Conservation (phyloP, 64 coral and sea anemone species). For the Actinia equina region DNA sequence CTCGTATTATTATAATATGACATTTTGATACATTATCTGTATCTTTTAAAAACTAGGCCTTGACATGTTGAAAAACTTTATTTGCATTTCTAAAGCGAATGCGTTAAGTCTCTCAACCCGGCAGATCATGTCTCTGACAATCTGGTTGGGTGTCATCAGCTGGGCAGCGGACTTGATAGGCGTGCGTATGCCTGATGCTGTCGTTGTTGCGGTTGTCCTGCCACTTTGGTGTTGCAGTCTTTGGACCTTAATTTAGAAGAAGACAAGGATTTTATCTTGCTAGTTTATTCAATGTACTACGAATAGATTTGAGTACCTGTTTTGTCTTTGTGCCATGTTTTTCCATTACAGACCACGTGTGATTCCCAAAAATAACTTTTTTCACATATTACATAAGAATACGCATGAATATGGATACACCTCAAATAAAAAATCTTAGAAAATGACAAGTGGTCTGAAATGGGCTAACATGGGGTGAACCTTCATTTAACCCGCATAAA, state of each 20-base stretch:
- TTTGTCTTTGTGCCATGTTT: no score
- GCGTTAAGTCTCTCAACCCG: neutral
- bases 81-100: neutral
- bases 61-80: neutral
- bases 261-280: neutral
- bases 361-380: no score
- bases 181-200: neutral
- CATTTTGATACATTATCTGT: neutral
- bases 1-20: slow-evolving; percentile 5
- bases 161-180: neutral
- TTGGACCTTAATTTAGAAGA: neutral
- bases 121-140: neutral
- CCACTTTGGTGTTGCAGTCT: neutral
- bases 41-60: neutral
- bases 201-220: neutral
- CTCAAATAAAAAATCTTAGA: no score
- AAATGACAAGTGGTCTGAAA: no score
- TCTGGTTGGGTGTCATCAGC: neutral
- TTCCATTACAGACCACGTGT: no score
- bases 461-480: no score
- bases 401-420: no score
- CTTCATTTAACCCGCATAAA: no score
- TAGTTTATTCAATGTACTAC: no score
- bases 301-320: no score
- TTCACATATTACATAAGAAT: no score